Percentiles rank a stretch among this genome's conserved stretches.
These are phyloP conservation scores for Leptinotarsa juncta DNA, from an alignment of 2,888 invertebrate genomes.

Conservation along the genomic window DNA sequence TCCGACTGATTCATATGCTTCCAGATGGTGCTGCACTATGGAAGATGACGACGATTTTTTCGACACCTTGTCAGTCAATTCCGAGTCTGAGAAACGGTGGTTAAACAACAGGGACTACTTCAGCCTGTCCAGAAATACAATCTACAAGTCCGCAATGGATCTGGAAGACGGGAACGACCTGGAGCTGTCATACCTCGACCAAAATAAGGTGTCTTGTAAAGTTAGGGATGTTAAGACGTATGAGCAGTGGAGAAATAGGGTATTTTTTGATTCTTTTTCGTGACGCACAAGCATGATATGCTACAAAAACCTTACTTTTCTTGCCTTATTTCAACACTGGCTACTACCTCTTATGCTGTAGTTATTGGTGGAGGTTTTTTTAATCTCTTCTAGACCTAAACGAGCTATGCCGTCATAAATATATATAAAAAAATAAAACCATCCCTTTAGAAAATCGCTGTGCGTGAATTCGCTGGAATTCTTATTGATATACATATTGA, in stretches of 20 bases:
- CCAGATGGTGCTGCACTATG: conserved; percentile 48
- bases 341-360: conserved; percentile 21
- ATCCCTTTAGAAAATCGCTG: too few species aligned
- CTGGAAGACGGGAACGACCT: conserved; percentile 61
- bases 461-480: too few species aligned
- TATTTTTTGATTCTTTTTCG: conserved; percentile 57
- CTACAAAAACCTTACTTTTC: conserved; percentile 25
- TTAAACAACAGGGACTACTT: conserved; percentile 61
- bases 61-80: conserved; percentile 63
- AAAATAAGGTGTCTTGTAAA: conserved; percentile 69
- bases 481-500: too few species aligned
- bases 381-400: not conserved
- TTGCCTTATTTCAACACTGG: conserved; percentile 57
- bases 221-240: conserved; percentile 67
- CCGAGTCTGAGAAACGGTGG: conserved; percentile 53
- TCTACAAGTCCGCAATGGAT: conserved; percentile 72
- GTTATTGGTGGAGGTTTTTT: conserved; percentile 37
- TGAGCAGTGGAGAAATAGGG: conserved; percentile 73
- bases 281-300: conserved; percentile 30
- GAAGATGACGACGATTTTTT: conserved; percentile 63
- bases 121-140: conserved; percentile 70
- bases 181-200: conserved; percentile 56
- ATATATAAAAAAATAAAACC: too few species aligned
- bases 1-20: conserved; percentile 26
- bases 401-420: too few species aligned